Base-by-base conservation (phyloP, 2,888 invertebrate genomes). In the Tribolium freemani region DNA sequence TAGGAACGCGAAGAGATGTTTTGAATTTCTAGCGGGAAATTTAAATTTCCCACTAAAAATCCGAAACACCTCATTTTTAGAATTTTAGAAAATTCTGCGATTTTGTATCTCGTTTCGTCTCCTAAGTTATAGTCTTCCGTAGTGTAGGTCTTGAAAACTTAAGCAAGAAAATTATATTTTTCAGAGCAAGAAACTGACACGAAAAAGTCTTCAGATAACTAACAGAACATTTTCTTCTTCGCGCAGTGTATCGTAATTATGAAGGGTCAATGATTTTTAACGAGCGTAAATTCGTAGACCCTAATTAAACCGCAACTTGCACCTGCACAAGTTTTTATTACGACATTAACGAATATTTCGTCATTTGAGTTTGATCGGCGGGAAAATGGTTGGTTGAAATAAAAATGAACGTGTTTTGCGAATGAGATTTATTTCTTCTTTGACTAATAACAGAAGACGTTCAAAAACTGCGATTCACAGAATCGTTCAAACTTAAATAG, bases 401-500 rank as follows among this genome's bases (percentile, higher is more conserved):
- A 67, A 73, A 51, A 38, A n/a, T 8, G n/a, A 38, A n/a, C n/a
- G 38, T 38, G 5, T 26, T 26, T 78, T 71, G 74, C 69, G 78
- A 80, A 80, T 78, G 76, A 78, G 67, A 75, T 80, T 81, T 81
- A 80, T 80, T 80, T 75, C 75, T 67, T 73, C 63, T 72, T 74
- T 77, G 75, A 80, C 74, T 76, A 77, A 80, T 78, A 82, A 81
- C 80, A 80, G 78, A 81, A 82, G 81, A 78, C 76, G 73, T 80
- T 79, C 76, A 82, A 79, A 82, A 81, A 76, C 66, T 70, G 58
- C 79, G 79, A 83, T 80, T 81, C 82, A 81, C 78, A 78, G 80
- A 83, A 81, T 82, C 80, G 71, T 76, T 71, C 73, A 76, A 53
- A 77, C 77, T 80, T 78, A 78, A 79, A 78, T 78, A 83, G 81